These are phyloP conservation scores for Sitophilus oryzae DNA, from an alignment of 1,140 invertebrate genomes.

Conservation along the genomic window DNA sequence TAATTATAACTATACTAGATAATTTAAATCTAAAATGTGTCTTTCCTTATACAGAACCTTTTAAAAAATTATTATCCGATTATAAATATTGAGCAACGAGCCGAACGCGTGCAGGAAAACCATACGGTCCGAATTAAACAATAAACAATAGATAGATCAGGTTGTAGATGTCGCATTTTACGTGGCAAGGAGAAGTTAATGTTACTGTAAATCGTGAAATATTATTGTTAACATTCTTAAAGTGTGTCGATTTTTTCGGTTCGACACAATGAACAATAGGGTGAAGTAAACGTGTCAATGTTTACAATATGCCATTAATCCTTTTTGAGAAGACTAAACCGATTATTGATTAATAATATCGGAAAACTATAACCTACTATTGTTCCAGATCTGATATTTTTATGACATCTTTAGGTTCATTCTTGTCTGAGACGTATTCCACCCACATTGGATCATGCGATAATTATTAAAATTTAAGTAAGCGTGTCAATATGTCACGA, in stretches of 20 bases:
- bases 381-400: too few relatives aligned
- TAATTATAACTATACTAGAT: too few relatives aligned
- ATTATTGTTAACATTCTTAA: constrained; percentile 15
- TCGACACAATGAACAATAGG: constrained; percentile 17
- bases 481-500: too few relatives aligned
- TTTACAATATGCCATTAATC: constrained; percentile 17
- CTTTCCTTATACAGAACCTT: background rate
- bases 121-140: constrained; percentile 8
- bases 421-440: too few relatives aligned
- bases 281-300: constrained; percentile 14
- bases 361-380: too few relatives aligned
- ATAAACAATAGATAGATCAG: constrained; percentile 22
- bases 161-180: constrained; percentile 10
- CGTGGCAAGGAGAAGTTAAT: constrained; percentile 4
- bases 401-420: too few relatives aligned
- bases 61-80: constrained; percentile 2
- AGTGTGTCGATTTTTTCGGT: constrained; percentile 14
- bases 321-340: too few relatives aligned
- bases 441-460: too few relatives aligned
- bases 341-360: too few relatives aligned
- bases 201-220: constrained; percentile 16
- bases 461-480: too few relatives aligned
- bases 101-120: constrained; percentile 1
- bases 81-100: constrained; percentile 1
- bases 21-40: too few relatives aligned